Percentiles rank a stretch among this genome's conserved stretches.
phyloP scores from a whole-genome alignment of 2,797 vertebrate species.

The Dendrocincla fuliginosa region DNA sequence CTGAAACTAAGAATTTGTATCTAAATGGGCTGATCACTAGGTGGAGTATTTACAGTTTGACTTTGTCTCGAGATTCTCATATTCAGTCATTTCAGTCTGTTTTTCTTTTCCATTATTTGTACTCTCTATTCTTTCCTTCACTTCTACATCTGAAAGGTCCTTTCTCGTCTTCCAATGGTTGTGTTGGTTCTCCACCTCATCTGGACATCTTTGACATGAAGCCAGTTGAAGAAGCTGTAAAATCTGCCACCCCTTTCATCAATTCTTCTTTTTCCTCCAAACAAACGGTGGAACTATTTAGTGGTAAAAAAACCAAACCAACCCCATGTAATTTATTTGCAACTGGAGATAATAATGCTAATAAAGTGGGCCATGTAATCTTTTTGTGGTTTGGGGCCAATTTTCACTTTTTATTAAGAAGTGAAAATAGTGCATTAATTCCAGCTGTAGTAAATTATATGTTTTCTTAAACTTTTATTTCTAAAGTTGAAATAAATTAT shows the following conservation, averaged over 20 bases:
- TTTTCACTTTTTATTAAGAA: background rate
- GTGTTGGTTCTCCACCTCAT: constrained; percentile 75
- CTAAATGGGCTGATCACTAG: background rate
- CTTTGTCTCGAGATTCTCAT: background rate
- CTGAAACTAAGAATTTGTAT: background rate
- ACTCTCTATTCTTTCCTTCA: constrained; percentile 58
- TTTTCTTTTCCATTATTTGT: constrained; percentile 46
- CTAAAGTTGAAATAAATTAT: background rate
- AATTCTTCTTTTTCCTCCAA: constrained; percentile 73
- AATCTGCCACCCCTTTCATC: constrained; percentile 70
- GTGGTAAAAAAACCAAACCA: constrained; percentile 61
- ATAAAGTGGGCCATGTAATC: background rate
- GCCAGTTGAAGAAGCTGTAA: constrained; percentile 77
- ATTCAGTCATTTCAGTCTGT: background rate
- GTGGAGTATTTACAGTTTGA: background rate
- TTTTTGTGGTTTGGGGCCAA: background rate
- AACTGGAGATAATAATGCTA: background rate
- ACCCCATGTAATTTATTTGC: constrained; percentile 13
- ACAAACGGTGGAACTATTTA: constrained; percentile 74
- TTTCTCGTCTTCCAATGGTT: constrained; percentile 76
- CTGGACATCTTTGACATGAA: constrained; percentile 79
- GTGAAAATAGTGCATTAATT: background rate
- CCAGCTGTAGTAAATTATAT: background rate
- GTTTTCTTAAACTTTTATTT: background rate
- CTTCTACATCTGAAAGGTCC: constrained; percentile 67